phyloP scores from a whole-genome alignment of 1,140 invertebrate species.

The Bombus confusus region DNA sequence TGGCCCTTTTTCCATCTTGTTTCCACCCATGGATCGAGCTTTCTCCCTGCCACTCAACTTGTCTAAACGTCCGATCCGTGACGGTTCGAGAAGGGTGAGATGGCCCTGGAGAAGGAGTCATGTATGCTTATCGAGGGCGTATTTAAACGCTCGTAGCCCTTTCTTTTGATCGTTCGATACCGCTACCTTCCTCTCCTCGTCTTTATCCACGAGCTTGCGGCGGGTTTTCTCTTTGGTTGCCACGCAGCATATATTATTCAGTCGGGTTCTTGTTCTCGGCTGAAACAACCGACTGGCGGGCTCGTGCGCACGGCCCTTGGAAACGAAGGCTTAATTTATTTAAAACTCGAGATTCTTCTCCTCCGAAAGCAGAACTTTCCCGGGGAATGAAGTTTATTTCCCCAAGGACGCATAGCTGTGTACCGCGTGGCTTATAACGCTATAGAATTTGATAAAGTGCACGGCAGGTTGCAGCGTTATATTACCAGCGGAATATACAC shows the following conservation, averaged over 20 bases:
- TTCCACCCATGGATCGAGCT: constrained; percentile 25
- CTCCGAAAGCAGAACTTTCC: constrained; percentile 31
- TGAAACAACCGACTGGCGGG: constrained; percentile 5
- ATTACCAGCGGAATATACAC: constrained; percentile 34
- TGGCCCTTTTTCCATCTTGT: constrained; percentile 57
- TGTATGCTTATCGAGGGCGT: background rate
- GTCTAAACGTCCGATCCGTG: constrained; percentile 65
- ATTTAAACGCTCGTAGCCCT: background rate
- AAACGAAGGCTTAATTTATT: constrained; percentile 51
- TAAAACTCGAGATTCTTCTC: constrained; percentile 54
- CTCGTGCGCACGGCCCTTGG: background rate
- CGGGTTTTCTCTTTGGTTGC: background rate
- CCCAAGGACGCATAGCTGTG: constrained; percentile 39
- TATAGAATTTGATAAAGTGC: constrained; percentile 53
- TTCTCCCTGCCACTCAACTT: constrained; percentile 66
- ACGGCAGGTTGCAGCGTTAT: constrained; percentile 16
- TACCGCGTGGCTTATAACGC: constrained; percentile 50
- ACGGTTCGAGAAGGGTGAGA: constrained; percentile 10
- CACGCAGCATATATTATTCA: constrained; percentile 40
- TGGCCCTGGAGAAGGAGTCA: too few relatives aligned
- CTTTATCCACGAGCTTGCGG: too few relatives aligned
- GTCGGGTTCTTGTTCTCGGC: background rate
- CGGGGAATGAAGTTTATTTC: constrained; percentile 41
- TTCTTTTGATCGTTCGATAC: background rate
- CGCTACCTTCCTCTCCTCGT: background rate